These are phyloP conservation scores for Crocuta crocuta DNA, from an alignment of 2,113 vertebrate species.

Conservation along the genomic window DNA sequence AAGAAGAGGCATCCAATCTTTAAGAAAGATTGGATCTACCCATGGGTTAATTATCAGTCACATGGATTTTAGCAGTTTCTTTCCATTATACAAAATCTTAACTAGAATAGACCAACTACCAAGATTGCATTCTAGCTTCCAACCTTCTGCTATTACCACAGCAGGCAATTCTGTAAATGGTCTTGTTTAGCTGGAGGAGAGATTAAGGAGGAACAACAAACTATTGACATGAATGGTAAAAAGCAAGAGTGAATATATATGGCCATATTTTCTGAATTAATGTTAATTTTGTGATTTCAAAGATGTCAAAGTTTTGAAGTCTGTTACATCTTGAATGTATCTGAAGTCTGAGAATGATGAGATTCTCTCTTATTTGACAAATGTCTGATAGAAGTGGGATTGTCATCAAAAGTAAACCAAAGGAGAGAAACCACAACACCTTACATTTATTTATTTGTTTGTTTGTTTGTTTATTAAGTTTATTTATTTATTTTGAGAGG, in stretches of 20 bases:
- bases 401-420: neutral
- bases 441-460: neutral
- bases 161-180: neutral
- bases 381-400: neutral
- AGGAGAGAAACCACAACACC: neutral
- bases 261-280: neutral
- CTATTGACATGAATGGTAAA: neutral
- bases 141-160: neutral
- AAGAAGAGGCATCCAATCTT: slow-evolving; percentile 85
- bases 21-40: slow-evolving; percentile 77
- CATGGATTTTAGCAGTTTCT: slow-evolving; percentile 78
- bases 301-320: neutral
- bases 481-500: no score
- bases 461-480: no score
- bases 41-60: slow-evolving; percentile 81
- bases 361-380: neutral
- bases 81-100: slow-evolving; percentile 77
- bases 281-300: neutral
- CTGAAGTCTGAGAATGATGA: neutral
- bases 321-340: neutral
- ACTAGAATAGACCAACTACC: slow-evolving; percentile 68
- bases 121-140: slow-evolving; percentile 48
- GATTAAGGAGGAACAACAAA: neutral
- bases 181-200: neutral
- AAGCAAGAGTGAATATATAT: neutral